These are phyloP conservation scores for Synanthedon tipuliformis DNA, from an alignment of 2,888 invertebrate genomes.

Conservation along the genomic window DNA sequence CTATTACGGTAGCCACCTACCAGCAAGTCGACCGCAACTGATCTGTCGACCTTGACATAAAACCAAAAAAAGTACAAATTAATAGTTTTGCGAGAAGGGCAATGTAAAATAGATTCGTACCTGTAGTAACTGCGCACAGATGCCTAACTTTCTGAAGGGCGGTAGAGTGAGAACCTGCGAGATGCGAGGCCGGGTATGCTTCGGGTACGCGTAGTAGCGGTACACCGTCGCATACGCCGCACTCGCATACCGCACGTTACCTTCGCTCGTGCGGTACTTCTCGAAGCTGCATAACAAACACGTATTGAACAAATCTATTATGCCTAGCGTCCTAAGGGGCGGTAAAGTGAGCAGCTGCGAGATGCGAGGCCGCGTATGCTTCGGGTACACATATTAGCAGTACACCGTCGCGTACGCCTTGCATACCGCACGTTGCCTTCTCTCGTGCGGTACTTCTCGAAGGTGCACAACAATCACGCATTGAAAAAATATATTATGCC, in stretches of 20 bases:
- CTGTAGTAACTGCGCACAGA: constrained; percentile 83
- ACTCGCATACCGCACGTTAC: constrained; percentile 75
- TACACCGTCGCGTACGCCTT: constrained; percentile 91
- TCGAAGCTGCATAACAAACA: constrained; percentile 70
- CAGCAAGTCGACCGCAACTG: too few relatives aligned
- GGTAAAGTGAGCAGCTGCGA: constrained; percentile 94
- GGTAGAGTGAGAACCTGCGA: constrained; percentile 94
- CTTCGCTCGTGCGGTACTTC: constrained; percentile 72
- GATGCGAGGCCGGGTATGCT: constrained; percentile 86
- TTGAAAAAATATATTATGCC: constrained; percentile 68
- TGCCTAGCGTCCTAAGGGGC: constrained; percentile 87
- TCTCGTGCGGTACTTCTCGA: constrained; percentile 75
- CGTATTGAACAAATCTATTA: constrained; percentile 34
- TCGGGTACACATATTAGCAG: constrained; percentile 94
- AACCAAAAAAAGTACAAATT: too few relatives aligned
- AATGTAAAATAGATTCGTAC: constrained; percentile 16
- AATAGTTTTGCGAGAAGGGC: too few relatives aligned
- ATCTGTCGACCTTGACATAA: too few relatives aligned
- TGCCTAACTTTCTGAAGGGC: constrained; percentile 87
- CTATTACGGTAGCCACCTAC: too few relatives aligned
- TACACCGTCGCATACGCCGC: constrained; percentile 93
- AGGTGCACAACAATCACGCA: constrained; percentile 49
- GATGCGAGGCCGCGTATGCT: constrained; percentile 86
- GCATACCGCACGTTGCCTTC: constrained; percentile 74
- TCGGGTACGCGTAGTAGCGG: constrained; percentile 94